Evolutionary conservation across 2,888 invertebrate genomes (phyloP), one percentile per base, ranked within the genome.

Genomic region (Cecidostiba fungosa): DNA sequence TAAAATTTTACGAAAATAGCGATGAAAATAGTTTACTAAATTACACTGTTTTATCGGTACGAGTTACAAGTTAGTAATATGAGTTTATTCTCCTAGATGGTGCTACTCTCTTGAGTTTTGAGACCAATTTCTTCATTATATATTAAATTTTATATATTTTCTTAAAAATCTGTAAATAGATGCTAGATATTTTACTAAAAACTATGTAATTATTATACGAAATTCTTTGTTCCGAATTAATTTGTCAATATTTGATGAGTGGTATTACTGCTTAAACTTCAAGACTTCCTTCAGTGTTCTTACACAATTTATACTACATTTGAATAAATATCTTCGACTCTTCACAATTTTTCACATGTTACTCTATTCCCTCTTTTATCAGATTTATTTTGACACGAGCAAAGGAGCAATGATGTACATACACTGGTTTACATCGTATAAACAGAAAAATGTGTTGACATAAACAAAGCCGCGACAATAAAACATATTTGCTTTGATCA

Each of bases 401-500:
- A 78, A 29, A 78, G 69, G 32, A 66, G 50, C 62, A 43, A 70
- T 16, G 77, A 62, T 47, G 47, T 77, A 62, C 62, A 47, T 66
- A 83, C 59, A 77, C 43, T 50, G 47, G 62, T 79, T 82, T 26
- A 82, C 73, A 78, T 59, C 39, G 26, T 50, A 76, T 69, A 29
- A 23, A 83, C 47, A 77, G 10, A 72, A 66, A 66, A 54, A 77
- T 77, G 54, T 79, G 54, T 54, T 54, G 54, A 76, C 26, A 84
- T 72, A 72, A 82, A 79, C 12, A 14, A 73, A 59, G n/a, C 39
- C 78, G 66, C 50, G 47, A 84, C 74, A 72, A 32, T 86, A 59
- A 50, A 23, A 59, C 87, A 43, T 66, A 23, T 85, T 80, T 85
- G 90, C 89, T 90, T 92, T 91, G 92, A 91, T 92, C 92, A 89